Evolutionary conservation across 2,797 vertebrate genomes (phyloP), one percentile per base, ranked within the genome.

Genomic region (Ptychadena robeensis): DNA sequence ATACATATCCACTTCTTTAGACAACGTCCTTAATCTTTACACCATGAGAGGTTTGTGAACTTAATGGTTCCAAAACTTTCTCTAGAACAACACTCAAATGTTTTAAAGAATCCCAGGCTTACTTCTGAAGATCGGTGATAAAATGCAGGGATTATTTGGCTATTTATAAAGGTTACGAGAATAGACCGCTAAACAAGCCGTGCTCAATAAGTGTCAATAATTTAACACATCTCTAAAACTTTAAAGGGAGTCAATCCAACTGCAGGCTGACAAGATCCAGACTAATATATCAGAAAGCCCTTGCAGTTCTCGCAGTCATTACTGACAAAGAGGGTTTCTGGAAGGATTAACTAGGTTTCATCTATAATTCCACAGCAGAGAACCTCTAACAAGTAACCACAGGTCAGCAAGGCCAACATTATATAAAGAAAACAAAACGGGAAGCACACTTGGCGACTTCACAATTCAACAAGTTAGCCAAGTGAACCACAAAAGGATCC

Each of bases 301-400:
- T 12, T n/a, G 75, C 63, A 53, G 48, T 40, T 30, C 38, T 25
- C 48, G 75, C 63, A 67, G 61, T 67, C 64, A 67, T 77, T 77
- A 77, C 48, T 77, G 75, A 77, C 63, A 77, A 67, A 48, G 63
- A 76, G 59, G 63, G 75, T 64, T 67, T 77, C 75, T 34, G 32
- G 30, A 28, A 67, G 65, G 75, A 77, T 77, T 67, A 77, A 66
- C 30, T 48, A 8, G 63, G 74, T 77, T 63, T 77, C 74, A 65
- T 22, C 28, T 77, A 64, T 67, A 77, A 77, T 77, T 65, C 75
- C 75, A 67, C 75, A 30, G 63, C 75, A 53, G 22, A 67, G 64
- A 38, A 77, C 27, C 61, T 77, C 53, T 67, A 66, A 77, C 37
- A 67, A 77, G 63, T 77, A 66, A 77, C 75, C 75, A 67, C 63